Conservation (phyloP, 2,888 invertebrate genomes). For the Eupithecia abbreviata region DNA sequence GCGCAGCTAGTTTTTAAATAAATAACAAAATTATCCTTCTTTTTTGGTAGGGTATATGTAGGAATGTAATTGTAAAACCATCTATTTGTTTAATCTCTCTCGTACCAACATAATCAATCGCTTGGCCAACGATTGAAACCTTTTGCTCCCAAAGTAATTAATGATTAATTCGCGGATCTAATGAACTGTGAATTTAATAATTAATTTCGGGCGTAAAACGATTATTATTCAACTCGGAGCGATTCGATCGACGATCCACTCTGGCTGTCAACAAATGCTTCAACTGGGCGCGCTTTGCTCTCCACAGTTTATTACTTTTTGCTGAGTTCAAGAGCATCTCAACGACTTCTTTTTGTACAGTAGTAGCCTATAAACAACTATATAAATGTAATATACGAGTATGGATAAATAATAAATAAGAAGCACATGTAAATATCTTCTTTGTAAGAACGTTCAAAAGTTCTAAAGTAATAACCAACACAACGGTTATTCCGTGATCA, state of each 20-base stretch:
- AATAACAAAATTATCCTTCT: too few species aligned
- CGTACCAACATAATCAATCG: background rate
- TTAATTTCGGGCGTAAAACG: background rate
- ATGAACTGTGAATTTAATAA: background rate
- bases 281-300: background rate
- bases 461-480: too few species aligned
- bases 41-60: too few species aligned
- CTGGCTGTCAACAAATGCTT: background rate
- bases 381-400: too few species aligned
- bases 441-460: too few species aligned
- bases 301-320: slow-evolving; percentile 4
- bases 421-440: too few species aligned
- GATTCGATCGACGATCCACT: background rate
- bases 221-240: background rate
- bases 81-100: background rate
- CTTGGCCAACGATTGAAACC: background rate
- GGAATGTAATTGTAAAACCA: background rate
- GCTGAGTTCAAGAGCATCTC: background rate
- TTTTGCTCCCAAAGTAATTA: background rate
- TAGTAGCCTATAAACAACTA: too few species aligned
- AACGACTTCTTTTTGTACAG: background rate
- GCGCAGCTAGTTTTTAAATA: too few species aligned
- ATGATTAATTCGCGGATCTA: background rate
- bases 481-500: too few species aligned
- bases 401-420: too few species aligned